Evolutionary conservation across 1,140 invertebrate genomes (phyloP), one percentile per base, ranked within the genome.

Genomic region (Drosophila aff.): DNA sequence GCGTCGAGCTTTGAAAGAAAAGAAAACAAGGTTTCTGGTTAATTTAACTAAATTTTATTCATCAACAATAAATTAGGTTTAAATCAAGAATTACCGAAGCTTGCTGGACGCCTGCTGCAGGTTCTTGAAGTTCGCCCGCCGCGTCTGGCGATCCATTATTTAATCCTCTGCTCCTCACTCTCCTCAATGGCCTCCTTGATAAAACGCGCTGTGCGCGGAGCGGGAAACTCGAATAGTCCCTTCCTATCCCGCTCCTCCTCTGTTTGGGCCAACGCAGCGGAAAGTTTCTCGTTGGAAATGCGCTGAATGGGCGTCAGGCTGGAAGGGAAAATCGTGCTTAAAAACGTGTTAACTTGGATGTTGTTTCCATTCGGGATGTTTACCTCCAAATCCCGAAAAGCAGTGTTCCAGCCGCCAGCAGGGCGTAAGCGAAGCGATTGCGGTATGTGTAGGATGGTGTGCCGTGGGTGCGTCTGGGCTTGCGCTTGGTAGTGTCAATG

Each of bases 381-480:
- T 64, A 92, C 92, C 60, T 57, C 75, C 77, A 92, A 71, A 83
- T 49, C 1, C 72, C 81, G 61, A 91, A 92, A 13, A 90, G 28
- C 15, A 65, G 38, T 13, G 77, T 47, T 43, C 92, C 92, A 11
- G 50, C 72, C 16, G 71, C 81, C 43, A 93, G 52, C 1, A 86
- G 40, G 26, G 80, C 92, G 33, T 71, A 82, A 21, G 92, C 92
- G 59, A 93, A 90, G 44, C 89, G 78, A 81, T 93, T 93, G 38
- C 92, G 76, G 53, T 84, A 91, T 6, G 61, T 41, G 61, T 76
- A 93, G 28, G 92, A 86, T 15, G 92, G 92, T 38, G 92, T 93
- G 33, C 92, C 92, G 60, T 78, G 63, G 31, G 87, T 92, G 62
- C 91, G 84, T 80, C 92, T 76, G 21, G 92, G 92, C 79, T 93